phyloP scores from a whole-genome alignment of 2,888 invertebrate genomes.

The Willowsia nigromaculata region DNA sequence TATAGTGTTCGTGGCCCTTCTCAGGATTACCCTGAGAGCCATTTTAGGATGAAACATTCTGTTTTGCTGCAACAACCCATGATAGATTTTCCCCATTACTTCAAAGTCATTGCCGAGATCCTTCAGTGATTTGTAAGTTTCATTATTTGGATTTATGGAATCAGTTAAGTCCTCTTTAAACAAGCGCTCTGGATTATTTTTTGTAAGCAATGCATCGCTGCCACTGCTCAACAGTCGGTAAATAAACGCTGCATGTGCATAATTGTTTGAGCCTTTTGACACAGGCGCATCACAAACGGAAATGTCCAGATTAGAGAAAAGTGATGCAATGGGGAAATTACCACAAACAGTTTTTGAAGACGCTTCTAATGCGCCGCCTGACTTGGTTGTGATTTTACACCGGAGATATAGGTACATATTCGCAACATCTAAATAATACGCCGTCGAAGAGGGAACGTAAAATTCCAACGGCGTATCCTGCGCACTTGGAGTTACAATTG shows the following conservation, averaged over 20 bases:
- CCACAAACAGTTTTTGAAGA: neutral
- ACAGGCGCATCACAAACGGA: neutral
- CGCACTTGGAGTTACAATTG: neutral
- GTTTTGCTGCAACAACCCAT: neutral
- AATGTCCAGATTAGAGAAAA: neutral
- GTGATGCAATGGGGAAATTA: neutral
- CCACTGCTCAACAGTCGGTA: neutral
- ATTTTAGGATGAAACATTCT: neutral
- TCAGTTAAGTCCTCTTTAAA: neutral
- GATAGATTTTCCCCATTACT: neutral
- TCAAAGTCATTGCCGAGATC: too few species aligned
- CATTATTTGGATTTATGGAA: too few species aligned
- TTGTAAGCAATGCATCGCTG: neutral
- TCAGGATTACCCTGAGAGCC: neutral
- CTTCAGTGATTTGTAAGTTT: too few species aligned
- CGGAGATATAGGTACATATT: neutral
- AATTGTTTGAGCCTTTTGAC: neutral
- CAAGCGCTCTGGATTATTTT: neutral
- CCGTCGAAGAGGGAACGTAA: neutral
- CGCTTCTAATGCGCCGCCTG: neutral
- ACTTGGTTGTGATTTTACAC: neutral
- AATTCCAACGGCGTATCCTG: neutral
- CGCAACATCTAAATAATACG: neutral
- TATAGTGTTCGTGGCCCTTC: too few species aligned
- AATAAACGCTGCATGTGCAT: neutral